Base-by-base conservation (phyloP, 1,140 invertebrate genomes). In the Harlomillsia oculata region DNA sequence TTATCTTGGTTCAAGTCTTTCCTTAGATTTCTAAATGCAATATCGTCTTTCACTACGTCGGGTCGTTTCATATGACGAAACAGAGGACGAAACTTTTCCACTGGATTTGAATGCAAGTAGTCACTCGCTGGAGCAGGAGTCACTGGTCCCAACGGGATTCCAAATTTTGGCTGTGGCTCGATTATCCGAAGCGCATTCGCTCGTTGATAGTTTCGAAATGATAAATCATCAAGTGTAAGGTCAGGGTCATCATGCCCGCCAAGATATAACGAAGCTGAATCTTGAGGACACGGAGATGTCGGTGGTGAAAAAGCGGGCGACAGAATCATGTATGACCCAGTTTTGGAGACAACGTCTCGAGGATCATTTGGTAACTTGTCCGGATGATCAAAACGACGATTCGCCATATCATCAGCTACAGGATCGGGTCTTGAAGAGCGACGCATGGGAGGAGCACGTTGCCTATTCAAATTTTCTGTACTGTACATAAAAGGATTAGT, bases 21-120 rank as follows among this genome's bases (percentile, higher is more conserved):
- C 20, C 89, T 76, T 5, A 92, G 71, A 64, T 80, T 83, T 66
- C 89, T 74, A 67, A 84, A 90, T 1, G 89, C 89, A 65, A 92
- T 72, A 74, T 93, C 89, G 70, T 93, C 89, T 59, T 82, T 82
- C 5, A 91, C 81, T 13, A 89, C 69, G 70, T 93, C 87, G 0
- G 89, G 89, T 30, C 81, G 80, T 63, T 77, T 76, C 63, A 78
- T 77, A 20, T 80, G 78, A 56, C 81, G 77, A 69, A 81, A 82
- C 13, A 76, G 69, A 3, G 79, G 79, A 60, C 78, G 74, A 53
- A 72, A 75, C 56, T 76, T 76, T 26, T 77, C 69, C 60, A 76
- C 74, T 3, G 85, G 83, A 16, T 76, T 77, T 0, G 81, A 81
- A 65, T 90, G 87, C 34, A 92, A 73, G 67, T 93, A 93, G 69